phyloP scores from a whole-genome alignment of 2,888 invertebrate species.

The Polyommatus icarus region DNA sequence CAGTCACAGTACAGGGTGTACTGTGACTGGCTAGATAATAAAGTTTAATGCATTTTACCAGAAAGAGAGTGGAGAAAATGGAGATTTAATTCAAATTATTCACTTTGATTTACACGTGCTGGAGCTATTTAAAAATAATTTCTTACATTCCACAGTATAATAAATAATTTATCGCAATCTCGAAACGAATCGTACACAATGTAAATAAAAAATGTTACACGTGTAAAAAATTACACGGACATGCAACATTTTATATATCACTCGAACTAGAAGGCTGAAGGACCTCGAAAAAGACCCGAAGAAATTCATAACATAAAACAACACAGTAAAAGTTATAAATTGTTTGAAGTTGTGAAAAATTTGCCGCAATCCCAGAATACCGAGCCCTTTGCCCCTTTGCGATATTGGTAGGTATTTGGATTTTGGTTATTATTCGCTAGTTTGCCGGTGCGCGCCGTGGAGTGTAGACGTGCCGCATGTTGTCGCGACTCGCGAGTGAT shows the following conservation, averaged over 20 bases:
- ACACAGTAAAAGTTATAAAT: slow-evolving; percentile 23
- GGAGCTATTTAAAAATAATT: too few relatives aligned
- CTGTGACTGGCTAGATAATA: too few relatives aligned
- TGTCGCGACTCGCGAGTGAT: not conserved
- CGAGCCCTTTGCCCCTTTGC: not conserved
- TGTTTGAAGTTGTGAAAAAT: slow-evolving; percentile 20
- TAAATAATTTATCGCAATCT: not conserved
- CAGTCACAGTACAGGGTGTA: too few relatives aligned
- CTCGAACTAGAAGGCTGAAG: not conserved
- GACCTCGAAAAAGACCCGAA: not conserved
- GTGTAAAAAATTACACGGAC: not conserved
- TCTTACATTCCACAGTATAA: not conserved
- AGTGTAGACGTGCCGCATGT: not conserved
- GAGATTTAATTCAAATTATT: too few relatives aligned
- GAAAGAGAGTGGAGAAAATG: too few relatives aligned
- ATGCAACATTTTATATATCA: not conserved
- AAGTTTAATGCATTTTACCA: too few relatives aligned
- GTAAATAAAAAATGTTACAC: not conserved
- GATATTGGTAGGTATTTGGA: not conserved
- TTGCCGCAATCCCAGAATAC: not conserved
- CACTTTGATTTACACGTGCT: not conserved
- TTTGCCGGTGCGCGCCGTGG: not conserved
- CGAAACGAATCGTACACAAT: not conserved
- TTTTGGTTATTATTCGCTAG: not conserved
- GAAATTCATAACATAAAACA: slow-evolving; percentile 19